Evolutionary conservation across 2,888 invertebrate species (phyloP), one percentile per base, ranked within the genome.

Genomic region (Eupeodes luniger): DNA sequence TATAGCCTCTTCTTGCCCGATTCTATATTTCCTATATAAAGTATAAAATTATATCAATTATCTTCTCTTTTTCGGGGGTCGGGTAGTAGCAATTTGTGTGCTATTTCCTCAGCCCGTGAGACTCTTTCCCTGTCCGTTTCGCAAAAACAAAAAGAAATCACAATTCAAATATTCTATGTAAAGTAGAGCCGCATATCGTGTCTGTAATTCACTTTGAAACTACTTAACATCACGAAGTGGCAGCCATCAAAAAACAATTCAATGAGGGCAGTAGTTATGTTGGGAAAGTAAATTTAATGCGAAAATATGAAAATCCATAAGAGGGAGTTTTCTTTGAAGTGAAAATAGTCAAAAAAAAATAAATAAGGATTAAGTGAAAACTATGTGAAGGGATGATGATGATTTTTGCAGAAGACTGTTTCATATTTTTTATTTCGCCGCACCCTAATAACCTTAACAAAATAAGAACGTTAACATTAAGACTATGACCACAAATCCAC

Each of bases 171-270:
- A 70, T 70, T 70, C 19, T 55, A 27, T 85, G 72, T 53, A 75
- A 12, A 57, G 27, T 11, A 16, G 44, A 66, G 72, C 81, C 82
- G 82, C 86, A 83, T 82, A 79, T 86, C 83, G 82, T 86, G 85
- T 81, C 77, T 81, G 75, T 86, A 83, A 86, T 86, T 86, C 79
- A 86, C 78, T 86, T 83, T 82, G 62, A 82, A 82, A 79, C 82
- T 86, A 86, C 83, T 86, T 86, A 82, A 83, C 86, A 83, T 83
- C 78, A 86, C 82, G 86, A 82, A 78, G 81, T 49, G 69, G 59
- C 64, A 70, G 53, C 40, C 40, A 40, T 40, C 47, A 49, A 77
- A 77, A 76, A 49, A 47, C 47, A 59, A 72, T 47, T 47, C 77
- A 61, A 47, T 3, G 6, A 44, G 53, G 66, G n/a, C 51, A 78